A percentile compares a stretch with the other conserved stretches of the same genome.
Evolutionary conservation across 2,797 vertebrate genomes (phyloP).

Genomic region (Amniataba percoides): DNA sequence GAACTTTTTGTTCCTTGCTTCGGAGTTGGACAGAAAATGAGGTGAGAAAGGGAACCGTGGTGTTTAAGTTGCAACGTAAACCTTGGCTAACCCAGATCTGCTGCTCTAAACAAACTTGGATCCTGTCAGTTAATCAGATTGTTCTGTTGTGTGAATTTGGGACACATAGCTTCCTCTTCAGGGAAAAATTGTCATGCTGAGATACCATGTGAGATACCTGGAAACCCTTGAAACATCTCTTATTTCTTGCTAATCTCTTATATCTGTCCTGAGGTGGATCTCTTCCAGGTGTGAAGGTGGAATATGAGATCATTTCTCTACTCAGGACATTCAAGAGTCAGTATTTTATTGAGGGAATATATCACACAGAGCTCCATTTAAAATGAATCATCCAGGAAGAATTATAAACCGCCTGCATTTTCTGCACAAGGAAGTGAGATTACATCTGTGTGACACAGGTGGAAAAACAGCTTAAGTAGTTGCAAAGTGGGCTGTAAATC

Average conservation of each 20-base stretch:
- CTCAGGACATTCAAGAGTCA: neutral
- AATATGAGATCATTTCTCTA: neutral
- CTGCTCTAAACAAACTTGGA: neutral
- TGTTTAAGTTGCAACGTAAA: neutral
- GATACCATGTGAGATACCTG: too few relatives aligned
- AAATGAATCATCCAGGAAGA: neutral
- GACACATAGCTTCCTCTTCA: neutral
- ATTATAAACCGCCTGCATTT: neutral
- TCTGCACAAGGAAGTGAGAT: slow-evolving; percentile 23
- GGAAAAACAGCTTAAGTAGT: slow-evolving; percentile 53
- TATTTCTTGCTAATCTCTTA: neutral
- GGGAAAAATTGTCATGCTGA: neutral
- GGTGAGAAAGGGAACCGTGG: neutral
- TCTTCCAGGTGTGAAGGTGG: neutral
- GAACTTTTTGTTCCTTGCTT: neutral
- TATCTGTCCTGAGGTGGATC: neutral
- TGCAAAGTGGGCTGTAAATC: slow-evolving; percentile 39
- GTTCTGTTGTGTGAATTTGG: slow-evolving; percentile 8
- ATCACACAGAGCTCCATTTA: neutral
- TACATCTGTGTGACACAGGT: slow-evolving; percentile 43
- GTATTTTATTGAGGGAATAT: neutral
- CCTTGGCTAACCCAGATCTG: neutral
- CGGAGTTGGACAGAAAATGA: neutral
- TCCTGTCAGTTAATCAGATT: neutral
- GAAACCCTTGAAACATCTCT: neutral